A percentile compares a stretch with the other conserved stretches of the same genome.
Evolutionary conservation across 2,888 invertebrate species (phyloP).

Genomic region (Caenorhabditis uteleia): DNA sequence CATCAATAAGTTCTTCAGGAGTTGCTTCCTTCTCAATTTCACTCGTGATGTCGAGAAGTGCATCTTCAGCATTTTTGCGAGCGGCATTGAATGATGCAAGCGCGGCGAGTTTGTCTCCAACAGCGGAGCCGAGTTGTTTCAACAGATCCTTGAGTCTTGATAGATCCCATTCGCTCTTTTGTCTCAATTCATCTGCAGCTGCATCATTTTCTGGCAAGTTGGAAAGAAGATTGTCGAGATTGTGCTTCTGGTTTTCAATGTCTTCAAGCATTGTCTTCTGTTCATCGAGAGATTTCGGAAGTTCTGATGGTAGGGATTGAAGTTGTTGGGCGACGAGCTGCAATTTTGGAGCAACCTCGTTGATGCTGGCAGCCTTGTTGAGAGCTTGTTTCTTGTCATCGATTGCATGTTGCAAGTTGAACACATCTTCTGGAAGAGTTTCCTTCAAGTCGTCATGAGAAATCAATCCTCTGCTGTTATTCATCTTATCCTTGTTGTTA

Average conservation of each 20-base stretch:
- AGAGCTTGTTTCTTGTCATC: constrained; percentile 21
- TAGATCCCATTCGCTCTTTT: constrained; percentile 42
- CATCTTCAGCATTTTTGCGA: constrained; percentile 41
- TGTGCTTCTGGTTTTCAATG: constrained; percentile 22
- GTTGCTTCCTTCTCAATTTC: background rate
- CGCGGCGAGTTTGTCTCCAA: constrained; percentile 47
- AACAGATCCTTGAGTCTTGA: constrained; percentile 38
- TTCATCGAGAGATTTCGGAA: constrained; percentile 23
- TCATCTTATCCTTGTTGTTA: constrained; percentile 10
- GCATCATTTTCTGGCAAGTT: constrained; percentile 18
- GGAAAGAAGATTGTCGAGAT: constrained; percentile 35
- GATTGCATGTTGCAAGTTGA: constrained; percentile 4
- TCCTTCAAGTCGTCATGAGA: constrained; percentile 16
- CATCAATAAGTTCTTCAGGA: constrained; percentile 23
- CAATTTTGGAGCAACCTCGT: constrained; percentile 33
- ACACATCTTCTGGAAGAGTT: constrained; percentile 11
- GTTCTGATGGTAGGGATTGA: constrained; percentile 20
- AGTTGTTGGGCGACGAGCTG: constrained; percentile 21
- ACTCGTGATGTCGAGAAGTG: constrained; percentile 31
- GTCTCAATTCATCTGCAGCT: constrained; percentile 33
- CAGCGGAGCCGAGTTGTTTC: constrained; percentile 31
- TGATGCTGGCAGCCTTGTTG: constrained; percentile 17
- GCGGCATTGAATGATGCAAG: constrained; percentile 46
- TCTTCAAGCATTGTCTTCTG: constrained; percentile 38
- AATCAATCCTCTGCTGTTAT: constrained; percentile 11